Evolutionary conservation across 2,888 invertebrate species (phyloP).

Genomic region (Apotomis turbidana): DNA sequence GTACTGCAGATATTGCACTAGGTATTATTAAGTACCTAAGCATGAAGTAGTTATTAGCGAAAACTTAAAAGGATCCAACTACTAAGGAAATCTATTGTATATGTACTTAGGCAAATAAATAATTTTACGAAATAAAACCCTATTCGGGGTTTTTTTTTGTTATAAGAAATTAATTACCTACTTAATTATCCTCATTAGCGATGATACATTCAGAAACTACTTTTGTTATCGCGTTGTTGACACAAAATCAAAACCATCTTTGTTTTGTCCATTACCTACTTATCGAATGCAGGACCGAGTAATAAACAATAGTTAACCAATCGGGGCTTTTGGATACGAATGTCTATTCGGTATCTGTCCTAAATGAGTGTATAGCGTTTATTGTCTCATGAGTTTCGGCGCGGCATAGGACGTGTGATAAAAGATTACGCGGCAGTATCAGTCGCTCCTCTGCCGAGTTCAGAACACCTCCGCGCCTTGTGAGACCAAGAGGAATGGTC

Average conservation of each 20-base stretch:
- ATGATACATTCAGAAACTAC: slow-evolving; percentile 17
- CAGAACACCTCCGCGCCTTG: slow-evolving; percentile 58
- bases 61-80: background rate
- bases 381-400: slow-evolving; percentile 64
- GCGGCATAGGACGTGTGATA: slow-evolving; percentile 68
- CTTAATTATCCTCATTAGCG: slow-evolving; percentile 32
- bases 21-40: too few relatives aligned
- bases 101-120: background rate
- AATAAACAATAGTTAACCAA: slow-evolving; percentile 72
- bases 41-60: too few relatives aligned
- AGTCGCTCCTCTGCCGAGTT: slow-evolving; percentile 65
- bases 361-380: slow-evolving; percentile 60
- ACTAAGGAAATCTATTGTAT: background rate
- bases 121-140: background rate
- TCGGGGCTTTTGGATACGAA: slow-evolving; percentile 70
- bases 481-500: slow-evolving; percentile 39
- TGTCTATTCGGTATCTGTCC: slow-evolving; percentile 61
- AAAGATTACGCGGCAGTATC: slow-evolving; percentile 78
- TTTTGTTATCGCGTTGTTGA: slow-evolving; percentile 46
- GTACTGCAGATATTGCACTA: too few relatives aligned
- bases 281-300: slow-evolving; percentile 59
- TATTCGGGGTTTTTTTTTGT: slow-evolving; percentile 1
- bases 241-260: slow-evolving; percentile 63
- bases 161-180: slow-evolving; percentile 1
- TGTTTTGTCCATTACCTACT: slow-evolving; percentile 55